Evolutionary conservation across 1,140 invertebrate genomes (phyloP), one percentile per base, ranked within the genome.

Genomic region (Bombus balteatus): DNA sequence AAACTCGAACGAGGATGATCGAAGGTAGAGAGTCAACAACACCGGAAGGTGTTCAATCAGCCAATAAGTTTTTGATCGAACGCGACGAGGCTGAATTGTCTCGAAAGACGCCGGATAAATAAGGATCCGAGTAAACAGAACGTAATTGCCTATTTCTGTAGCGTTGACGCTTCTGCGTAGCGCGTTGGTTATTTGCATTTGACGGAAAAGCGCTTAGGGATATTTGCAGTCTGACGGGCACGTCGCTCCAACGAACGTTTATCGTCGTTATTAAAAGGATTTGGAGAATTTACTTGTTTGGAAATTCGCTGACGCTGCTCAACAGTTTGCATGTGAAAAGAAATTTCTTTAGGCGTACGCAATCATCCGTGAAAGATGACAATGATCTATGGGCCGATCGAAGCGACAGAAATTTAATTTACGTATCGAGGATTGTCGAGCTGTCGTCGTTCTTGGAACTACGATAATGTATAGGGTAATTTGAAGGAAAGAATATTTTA

Each of bases 91-190:
- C 22, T n/a, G 65, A 47, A 79, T 70, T 34, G 65, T 71, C 70
- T 37, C 25, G 25, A 4, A 41, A 57, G 47, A 65, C 76, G 3
- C 1, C n/a, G n/a, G 34, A 18, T 43, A 66, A 79, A 79, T 59
- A 72, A 41, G n/a, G 68, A 43, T 37, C 37, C 22, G n/a, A 22
- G 59, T 72, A 81, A 72, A 81, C 28, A 81, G 34, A 43, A 39
- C 22, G 37, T 39, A 66, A 80, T 80, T 70, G 66, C 66, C 32
- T 71, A 70, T 53, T 53, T 70, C 43, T 34, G 15, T 39, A 25
- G 12, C 18, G 70, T 70, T 71, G 25, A 41, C 37, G 37, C 34
- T 41, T 71, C 18, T 28, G 13, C 25, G 25, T 39, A 2, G 10
- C 32, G 22, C 39, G 15, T 53, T 53, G 3, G 3, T 70, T 43